Percentiles rank a stretch among this genome's conserved stretches.
Conservation (phyloP, 2,113 vertebrate species). For the Fregetta grallaria region DNA sequence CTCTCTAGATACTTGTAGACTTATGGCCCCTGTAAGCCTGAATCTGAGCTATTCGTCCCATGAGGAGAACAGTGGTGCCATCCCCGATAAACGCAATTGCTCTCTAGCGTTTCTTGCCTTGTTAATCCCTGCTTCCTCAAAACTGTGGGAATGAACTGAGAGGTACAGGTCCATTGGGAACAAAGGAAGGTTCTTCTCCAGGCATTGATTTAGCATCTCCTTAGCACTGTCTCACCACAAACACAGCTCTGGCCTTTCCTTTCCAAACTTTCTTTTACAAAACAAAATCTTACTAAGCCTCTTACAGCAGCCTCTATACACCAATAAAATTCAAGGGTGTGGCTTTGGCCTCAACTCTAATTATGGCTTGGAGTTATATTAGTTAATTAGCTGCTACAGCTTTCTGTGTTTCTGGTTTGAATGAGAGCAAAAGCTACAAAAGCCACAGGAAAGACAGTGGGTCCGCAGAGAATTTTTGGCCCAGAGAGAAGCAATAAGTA, state of each 20-base stretch:
- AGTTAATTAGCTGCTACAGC: background rate
- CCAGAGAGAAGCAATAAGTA: background rate
- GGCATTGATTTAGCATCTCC: background rate
- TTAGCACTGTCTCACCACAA: background rate
- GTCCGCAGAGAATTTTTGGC: background rate
- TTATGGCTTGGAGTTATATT: background rate
- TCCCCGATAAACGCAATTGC: background rate
- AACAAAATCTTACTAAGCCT: background rate
- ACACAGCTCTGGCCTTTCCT: background rate
- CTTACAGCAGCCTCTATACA: background rate
- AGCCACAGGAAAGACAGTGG: background rate
- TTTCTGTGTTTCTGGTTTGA: background rate
- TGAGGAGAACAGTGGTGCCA: background rate
- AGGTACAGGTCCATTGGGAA: fast-evolving
- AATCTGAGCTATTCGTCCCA: background rate
- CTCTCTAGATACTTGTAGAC: background rate
- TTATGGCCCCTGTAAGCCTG: background rate
- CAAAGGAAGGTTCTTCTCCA: background rate
- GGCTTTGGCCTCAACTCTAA: background rate
- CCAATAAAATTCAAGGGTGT: background rate
- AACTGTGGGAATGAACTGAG: background rate
- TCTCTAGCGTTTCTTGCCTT: background rate
- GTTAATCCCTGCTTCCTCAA: background rate
- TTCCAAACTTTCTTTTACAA: background rate
- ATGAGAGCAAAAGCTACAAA: background rate